Evolutionary conservation across 2,888 invertebrate genomes (phyloP).

Genomic region (Zygogramma bicolorata): DNA sequence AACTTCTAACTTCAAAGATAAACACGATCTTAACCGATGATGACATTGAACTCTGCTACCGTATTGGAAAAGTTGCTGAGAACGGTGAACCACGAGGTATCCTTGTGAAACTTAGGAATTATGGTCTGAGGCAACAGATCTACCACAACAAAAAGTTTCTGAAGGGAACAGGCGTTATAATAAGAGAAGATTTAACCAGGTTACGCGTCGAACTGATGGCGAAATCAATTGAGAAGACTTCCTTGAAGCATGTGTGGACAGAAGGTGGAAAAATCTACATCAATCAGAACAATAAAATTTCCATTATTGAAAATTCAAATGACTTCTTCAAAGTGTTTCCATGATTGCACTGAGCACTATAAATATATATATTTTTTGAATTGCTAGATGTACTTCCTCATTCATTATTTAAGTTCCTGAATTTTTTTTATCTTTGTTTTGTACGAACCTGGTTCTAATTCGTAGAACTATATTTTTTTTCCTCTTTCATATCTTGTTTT

Average conservation of each 20-base stretch:
- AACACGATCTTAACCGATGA: background rate
- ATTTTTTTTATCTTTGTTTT: background rate
- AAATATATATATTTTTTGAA: background rate
- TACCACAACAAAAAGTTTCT: conserved; percentile 6
- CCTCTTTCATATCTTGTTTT: background rate
- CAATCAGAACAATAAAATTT: background rate
- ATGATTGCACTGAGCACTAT: background rate
- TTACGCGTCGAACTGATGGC: background rate
- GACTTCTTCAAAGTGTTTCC: conserved; percentile 4
- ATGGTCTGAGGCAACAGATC: background rate
- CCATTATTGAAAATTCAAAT: conserved; percentile 1
- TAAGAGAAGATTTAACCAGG: conserved; percentile 4
- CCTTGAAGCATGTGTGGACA: background rate
- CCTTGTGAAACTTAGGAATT: background rate
- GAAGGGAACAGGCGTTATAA: background rate
- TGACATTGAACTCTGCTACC: conserved; percentile 9
- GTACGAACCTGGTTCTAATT: background rate
- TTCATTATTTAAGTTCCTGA: background rate
- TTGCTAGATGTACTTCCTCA: background rate
- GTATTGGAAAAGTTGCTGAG: background rate
- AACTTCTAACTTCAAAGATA: conserved; percentile 2
- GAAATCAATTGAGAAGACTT: background rate
- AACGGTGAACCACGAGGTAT: conserved; percentile 9
- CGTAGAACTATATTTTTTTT: background rate
- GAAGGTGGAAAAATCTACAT: background rate